Evolutionary conservation across 2,797 vertebrate genomes (phyloP).

Genomic region (Otolemur crassicaudatus): DNA sequence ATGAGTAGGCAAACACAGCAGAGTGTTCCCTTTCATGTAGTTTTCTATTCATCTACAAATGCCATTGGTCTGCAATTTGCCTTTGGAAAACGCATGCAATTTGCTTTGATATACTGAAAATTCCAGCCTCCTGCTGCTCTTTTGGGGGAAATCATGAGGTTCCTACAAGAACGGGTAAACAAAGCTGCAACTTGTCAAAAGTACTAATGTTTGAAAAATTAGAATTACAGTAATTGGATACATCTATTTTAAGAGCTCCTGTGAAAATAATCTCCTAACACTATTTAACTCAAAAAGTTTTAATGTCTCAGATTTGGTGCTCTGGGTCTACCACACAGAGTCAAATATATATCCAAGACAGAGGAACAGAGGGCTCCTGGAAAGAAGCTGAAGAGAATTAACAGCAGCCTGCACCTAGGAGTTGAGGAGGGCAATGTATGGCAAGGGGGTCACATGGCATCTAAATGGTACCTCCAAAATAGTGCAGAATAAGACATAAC

Average conservation of each 20-base stretch:
- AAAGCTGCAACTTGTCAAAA: conserved; percentile 63
- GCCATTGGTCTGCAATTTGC: conserved; percentile 77
- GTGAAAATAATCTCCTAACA: conserved; percentile 67
- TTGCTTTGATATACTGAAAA: conserved; percentile 77
- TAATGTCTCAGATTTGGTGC: neutral
- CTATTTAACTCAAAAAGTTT: conserved; percentile 56
- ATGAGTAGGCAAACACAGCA: conserved; percentile 64
- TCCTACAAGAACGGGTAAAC: conserved; percentile 54
- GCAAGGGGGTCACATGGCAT: neutral
- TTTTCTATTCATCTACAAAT: conserved; percentile 76
- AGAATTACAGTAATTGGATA: conserved; percentile 76
- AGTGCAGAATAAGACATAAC: neutral
- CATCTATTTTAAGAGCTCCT: conserved; percentile 57
- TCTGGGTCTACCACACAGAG: neutral
- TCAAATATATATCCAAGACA: neutral
- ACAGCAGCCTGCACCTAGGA: neutral
- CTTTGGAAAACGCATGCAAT: conserved; percentile 69
- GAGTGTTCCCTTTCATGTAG: conserved; percentile 54
- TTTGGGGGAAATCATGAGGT: conserved; percentile 47
- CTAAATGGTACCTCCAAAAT: neutral
- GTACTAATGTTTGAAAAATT: conserved; percentile 70
- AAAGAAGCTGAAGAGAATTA: neutral
- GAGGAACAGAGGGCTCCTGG: neutral
- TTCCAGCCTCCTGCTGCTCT: conserved; percentile 70
- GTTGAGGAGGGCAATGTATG: neutral